Evolutionary conservation across 2,797 vertebrate species (phyloP).

Genomic region (Vultur gryphus): DNA sequence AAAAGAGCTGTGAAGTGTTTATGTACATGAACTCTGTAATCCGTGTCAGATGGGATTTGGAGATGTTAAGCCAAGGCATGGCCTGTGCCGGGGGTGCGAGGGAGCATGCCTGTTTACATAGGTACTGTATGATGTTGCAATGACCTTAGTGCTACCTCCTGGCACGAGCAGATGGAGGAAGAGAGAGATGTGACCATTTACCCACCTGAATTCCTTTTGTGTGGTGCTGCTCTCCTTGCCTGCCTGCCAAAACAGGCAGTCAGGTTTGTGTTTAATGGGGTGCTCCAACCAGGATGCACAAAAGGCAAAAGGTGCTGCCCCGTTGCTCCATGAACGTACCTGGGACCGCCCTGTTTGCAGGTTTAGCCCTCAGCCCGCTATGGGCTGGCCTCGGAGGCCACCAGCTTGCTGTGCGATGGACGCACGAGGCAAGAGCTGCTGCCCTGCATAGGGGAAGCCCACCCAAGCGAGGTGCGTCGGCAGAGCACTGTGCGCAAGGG

Average conservation of each 20-base stretch:
- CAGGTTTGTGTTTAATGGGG: rapidly evolving
- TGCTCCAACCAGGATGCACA: not conserved
- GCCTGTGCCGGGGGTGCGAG: not conserved
- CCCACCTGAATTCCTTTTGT: not conserved
- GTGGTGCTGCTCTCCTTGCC: not conserved
- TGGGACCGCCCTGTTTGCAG: not conserved
- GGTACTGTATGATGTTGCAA: rapidly evolving
- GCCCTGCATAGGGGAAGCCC: not conserved
- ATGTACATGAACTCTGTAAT: rapidly evolving
- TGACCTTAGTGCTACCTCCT: not conserved
- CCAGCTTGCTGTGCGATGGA: not conserved
- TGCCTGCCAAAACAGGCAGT: not conserved
- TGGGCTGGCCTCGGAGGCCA: not conserved
- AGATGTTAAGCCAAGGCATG: rapidly evolving
- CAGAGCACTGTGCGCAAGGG: not conserved
- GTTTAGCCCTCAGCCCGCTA: rapidly evolving
- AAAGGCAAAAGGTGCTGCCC: not conserved
- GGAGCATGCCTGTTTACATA: not conserved
- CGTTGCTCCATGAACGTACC: not conserved
- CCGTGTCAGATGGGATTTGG: not conserved
- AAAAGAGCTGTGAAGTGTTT: not conserved
- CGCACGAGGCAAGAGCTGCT: not conserved
- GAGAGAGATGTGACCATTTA: not conserved
- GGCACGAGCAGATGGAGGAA: not conserved
- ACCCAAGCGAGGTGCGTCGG: not conserved